Conservation (phyloP, 2,888 invertebrate species). For the Zygothrica quintamaculata region DNA sequence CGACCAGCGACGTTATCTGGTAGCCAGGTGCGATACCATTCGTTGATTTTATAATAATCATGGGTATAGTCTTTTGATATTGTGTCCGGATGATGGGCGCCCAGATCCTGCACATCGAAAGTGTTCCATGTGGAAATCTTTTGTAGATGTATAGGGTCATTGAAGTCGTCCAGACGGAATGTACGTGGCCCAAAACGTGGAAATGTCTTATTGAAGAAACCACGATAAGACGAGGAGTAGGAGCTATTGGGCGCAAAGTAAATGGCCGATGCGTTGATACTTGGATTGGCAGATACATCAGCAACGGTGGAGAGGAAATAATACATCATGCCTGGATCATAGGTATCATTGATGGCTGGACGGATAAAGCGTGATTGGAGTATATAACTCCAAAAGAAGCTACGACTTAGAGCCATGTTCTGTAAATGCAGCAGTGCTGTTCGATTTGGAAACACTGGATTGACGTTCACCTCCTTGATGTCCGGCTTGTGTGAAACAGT, state of each 20-base stretch:
- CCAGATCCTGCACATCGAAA: constrained; percentile 93
- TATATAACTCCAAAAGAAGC: constrained; percentile 98
- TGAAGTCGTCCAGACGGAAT: constrained; percentile 95
- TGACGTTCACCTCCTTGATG: constrained; percentile 96
- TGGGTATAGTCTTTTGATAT: constrained; percentile 94
- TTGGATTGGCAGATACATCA: constrained; percentile 96
- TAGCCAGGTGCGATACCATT: constrained; percentile 96
- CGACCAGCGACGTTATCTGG: constrained; percentile 93
- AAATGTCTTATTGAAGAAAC: constrained; percentile 98
- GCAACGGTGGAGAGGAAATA: constrained; percentile 97
- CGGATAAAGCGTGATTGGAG: constrained; percentile 95
- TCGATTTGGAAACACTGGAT: constrained; percentile 97
- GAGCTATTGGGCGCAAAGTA: constrained; percentile 97
- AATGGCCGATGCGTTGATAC: constrained; percentile 95
- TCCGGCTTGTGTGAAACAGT: constrained; percentile 96
- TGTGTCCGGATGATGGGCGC: constrained; percentile 92
- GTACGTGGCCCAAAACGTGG: constrained; percentile 97
- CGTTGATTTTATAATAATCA: constrained; percentile 95
- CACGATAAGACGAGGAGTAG: constrained; percentile 96
- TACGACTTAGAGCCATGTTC: constrained; percentile 97
- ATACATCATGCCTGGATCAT: constrained; percentile 99
- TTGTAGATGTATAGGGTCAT: constrained; percentile 97
- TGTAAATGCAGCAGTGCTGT: constrained; percentile 96
- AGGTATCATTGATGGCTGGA: constrained; percentile 95
- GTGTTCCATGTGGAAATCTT: constrained; percentile 97